Evolutionary conservation across 2,888 invertebrate species (phyloP).

Genomic region (Ptilodon capucinus): DNA sequence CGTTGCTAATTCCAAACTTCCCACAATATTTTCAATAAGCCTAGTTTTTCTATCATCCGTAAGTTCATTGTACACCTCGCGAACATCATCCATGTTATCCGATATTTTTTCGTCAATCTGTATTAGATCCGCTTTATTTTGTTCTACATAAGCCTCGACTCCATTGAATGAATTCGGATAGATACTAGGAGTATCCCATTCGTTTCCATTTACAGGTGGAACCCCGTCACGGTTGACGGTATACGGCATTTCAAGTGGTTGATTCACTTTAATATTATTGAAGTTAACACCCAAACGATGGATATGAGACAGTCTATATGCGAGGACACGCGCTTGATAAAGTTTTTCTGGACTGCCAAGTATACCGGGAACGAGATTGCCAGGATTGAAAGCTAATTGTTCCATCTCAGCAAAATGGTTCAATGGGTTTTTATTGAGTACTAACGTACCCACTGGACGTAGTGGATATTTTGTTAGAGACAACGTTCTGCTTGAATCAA

Average conservation of each 20-base stretch:
- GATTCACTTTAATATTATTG: slow-evolving; percentile 95
- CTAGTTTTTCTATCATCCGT: slow-evolving; percentile 87
- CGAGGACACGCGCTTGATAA: slow-evolving; percentile 90
- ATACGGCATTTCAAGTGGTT: slow-evolving; percentile 84
- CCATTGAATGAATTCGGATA: neutral
- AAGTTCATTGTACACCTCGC: slow-evolving; percentile 89
- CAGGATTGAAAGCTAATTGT: slow-evolving; percentile 93
- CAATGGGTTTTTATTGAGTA: slow-evolving; percentile 91
- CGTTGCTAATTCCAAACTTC: slow-evolving; percentile 89
- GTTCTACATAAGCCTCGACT: neutral
- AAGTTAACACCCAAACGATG: slow-evolving; percentile 94
- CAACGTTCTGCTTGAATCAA: slow-evolving; percentile 95
- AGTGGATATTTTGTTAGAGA: slow-evolving; percentile 89
- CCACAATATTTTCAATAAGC: slow-evolving; percentile 90
- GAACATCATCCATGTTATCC: slow-evolving; percentile 93
- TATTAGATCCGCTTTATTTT: neutral
- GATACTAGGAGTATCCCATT: neutral
- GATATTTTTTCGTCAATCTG: slow-evolving; percentile 85
- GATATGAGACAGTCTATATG: slow-evolving; percentile 93
- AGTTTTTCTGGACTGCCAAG: slow-evolving; percentile 95
- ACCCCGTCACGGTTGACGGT: neutral
- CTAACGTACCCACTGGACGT: slow-evolving; percentile 90
- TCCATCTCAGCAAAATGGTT: slow-evolving; percentile 96
- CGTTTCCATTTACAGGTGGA: neutral
- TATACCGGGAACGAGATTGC: slow-evolving; percentile 93